phyloP scores from a whole-genome alignment of 2,888 invertebrate genomes.

The Proisotoma minuta region DNA sequence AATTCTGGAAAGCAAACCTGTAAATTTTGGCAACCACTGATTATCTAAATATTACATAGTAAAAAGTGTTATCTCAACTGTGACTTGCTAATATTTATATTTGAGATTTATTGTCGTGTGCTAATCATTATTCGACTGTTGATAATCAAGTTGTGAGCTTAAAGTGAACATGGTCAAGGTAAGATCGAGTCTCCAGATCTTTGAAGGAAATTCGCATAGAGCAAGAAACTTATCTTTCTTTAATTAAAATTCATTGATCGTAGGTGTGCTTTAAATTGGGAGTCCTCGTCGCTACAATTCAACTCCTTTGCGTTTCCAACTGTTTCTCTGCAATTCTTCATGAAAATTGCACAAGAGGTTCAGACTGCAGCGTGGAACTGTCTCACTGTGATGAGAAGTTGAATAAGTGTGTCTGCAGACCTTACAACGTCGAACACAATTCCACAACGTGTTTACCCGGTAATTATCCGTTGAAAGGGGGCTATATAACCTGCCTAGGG shows the following conservation, averaged over 20 bases:
- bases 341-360: slow-evolving; percentile 60
- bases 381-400: slow-evolving; percentile 62
- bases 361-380: slow-evolving; percentile 61
- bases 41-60: too few species aligned
- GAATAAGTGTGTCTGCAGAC: slow-evolving; percentile 74
- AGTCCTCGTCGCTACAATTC: neutral
- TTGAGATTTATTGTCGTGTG: too few species aligned
- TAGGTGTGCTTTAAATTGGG: too few species aligned
- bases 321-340: slow-evolving; percentile 53
- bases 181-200: neutral
- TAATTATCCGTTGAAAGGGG: slow-evolving; percentile 52
- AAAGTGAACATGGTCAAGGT: neutral
- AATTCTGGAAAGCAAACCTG: too few species aligned
- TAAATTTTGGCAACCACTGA: too few species aligned
- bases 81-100: too few species aligned
- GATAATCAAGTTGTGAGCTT: too few species aligned
- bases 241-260: neutral
- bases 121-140: too few species aligned
- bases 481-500: neutral
- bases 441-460: slow-evolving; percentile 75
- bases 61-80: too few species aligned
- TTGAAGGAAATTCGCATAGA: neutral
- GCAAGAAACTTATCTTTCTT: neutral
- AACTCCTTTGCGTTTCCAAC: neutral
- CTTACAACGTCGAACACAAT: slow-evolving; percentile 75